Base-by-base conservation (phyloP, 2,888 invertebrate species). In the Melinaea marsaeus region DNA sequence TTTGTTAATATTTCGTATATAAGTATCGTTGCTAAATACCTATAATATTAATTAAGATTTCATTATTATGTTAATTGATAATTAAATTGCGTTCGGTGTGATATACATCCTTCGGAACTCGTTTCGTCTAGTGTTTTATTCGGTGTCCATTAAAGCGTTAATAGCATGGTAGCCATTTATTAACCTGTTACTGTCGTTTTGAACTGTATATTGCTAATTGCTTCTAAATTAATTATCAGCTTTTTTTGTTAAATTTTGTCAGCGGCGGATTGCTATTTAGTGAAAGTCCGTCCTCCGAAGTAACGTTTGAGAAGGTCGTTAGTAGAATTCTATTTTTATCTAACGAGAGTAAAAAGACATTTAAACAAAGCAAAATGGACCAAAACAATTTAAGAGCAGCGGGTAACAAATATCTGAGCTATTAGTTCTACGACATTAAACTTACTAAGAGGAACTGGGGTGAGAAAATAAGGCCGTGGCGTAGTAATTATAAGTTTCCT, bases 121-220 rank as follows among this genome's bases (percentile, higher is more conserved):
- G 72, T 77, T 78, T 69, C 69, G 71, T 72, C 72, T 75, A 75
- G 75, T 74, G 71, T 79, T 81, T 81, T 79, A 82, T 80, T 77
- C 72, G 70, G 65, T 71, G 72, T 74, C 77, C 77, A 79, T 80
- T 78, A 76, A 78, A 76, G 66, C 62, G 67, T 68, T 75, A 74
- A 78, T 75, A 71, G 74, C 61, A 65, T 71, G 74, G 75, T 74
- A 75, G 73, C 65, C 69, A 61, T 68, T 67, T 70, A 67, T 72
- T 69, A 71, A 68, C 69, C 66, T 68, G 58, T 67, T 62, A 64
- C 65, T 65, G 60, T 64, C 65, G 69, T 65, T 64, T 69, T 68
- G 71, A 66, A 63, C 69, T 66, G 61, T 58, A 57, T 64, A 61
- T 62, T 60, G 45, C 62, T 37, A 56, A 62, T 65, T 73, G 55